Evolutionary conservation across 2,113 vertebrate genomes (phyloP).

Genomic region (Manacus vitellinus): DNA sequence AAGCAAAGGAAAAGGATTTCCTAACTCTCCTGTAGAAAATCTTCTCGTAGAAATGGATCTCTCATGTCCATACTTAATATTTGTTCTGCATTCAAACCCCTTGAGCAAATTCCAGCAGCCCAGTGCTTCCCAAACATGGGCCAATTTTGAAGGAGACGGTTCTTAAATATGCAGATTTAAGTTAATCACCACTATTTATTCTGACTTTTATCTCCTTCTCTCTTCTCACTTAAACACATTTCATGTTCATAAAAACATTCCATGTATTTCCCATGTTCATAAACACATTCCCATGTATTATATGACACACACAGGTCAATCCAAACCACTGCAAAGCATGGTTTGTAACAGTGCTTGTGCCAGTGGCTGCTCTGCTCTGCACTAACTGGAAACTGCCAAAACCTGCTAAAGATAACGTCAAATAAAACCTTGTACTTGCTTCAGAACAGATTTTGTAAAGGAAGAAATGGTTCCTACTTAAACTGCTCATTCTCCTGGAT

Average conservation of each 20-base stretch:
- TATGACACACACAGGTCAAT: neutral
- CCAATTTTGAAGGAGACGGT: neutral
- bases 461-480: neutral
- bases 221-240: neutral
- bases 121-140: neutral
- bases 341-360: neutral
- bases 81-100: neutral
- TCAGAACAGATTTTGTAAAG: neutral
- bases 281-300: no score
- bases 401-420: neutral
- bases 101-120: neutral
- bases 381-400: neutral
- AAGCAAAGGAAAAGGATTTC: neutral
- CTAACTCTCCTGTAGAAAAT: neutral
- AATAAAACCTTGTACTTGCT: neutral
- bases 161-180: neutral
- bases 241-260: neutral
- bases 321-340: neutral
- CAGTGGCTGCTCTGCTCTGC: neutral
- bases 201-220: neutral
- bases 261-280: neutral
- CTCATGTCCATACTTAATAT: neutral
- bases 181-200: neutral
- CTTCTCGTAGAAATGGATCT: neutral
- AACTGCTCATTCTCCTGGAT: neutral